These are phyloP conservation scores for Eulacestoma nigropectus DNA, from an alignment of 2,113 vertebrate genomes.

Conservation along the genomic window DNA sequence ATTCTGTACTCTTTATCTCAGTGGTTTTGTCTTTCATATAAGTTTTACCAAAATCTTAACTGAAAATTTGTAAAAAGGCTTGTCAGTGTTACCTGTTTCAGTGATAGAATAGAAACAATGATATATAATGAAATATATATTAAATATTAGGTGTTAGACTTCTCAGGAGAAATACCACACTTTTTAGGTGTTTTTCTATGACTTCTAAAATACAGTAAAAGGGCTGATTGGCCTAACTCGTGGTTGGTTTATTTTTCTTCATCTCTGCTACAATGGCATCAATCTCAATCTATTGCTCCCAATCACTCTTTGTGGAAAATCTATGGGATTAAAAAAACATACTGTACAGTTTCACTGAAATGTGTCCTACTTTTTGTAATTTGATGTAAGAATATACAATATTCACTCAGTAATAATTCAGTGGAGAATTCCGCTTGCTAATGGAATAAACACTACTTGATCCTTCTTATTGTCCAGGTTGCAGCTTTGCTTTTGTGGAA, in stretches of 20 bases:
- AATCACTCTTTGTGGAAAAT: background rate
- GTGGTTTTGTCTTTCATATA: background rate
- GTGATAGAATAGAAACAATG: background rate
- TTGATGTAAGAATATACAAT: background rate
- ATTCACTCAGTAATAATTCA: background rate
- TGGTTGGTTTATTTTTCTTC: background rate
- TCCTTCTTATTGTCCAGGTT: background rate
- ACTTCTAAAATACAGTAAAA: background rate
- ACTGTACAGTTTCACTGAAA: background rate
- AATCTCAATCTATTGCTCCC: background rate
- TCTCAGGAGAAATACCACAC: background rate
- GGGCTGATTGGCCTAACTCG: fast-evolving
- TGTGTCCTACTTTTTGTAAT: background rate
- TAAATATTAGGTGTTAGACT: background rate
- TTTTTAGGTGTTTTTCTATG: background rate
- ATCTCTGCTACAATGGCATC: background rate
- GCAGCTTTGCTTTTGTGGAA: background rate
- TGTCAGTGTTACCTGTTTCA: background rate
- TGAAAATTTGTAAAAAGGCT: background rate
- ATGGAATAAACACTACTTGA: background rate
- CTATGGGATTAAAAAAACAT: background rate
- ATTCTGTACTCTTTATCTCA: background rate
- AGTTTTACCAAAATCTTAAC: background rate
- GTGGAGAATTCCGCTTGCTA: background rate
- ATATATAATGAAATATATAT: background rate